Conservation (phyloP, 1,140 invertebrate species). For the Atta texana region DNA sequence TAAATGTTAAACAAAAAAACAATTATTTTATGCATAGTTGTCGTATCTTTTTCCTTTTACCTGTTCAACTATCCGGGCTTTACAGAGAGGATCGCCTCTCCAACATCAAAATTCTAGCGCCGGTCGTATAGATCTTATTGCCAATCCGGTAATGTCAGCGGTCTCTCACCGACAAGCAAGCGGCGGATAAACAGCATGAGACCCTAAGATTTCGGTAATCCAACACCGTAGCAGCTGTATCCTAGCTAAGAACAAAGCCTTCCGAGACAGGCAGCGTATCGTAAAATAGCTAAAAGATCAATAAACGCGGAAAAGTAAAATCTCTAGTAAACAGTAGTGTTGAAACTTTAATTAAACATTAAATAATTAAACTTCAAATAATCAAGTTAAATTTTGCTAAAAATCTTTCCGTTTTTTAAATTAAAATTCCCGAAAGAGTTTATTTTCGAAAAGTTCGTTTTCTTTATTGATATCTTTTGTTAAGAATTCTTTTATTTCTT, state of each 20-base stretch:
- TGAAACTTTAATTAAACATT: conserved; percentile 16
- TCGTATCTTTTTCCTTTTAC: not conserved
- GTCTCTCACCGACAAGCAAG: conserved; percentile 22
- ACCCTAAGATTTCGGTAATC: conserved; percentile 72
- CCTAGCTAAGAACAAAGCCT: conserved; percentile 59
- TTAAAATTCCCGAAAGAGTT: not conserved
- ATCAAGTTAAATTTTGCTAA: not conserved
- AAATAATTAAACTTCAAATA: conserved; percentile 24
- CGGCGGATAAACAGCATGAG: conserved; percentile 55
- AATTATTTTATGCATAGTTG: not conserved
- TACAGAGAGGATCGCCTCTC: not conserved
- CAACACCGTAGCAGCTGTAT: conserved; percentile 75
- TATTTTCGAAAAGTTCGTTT: not conserved
- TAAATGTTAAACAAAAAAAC: conserved; percentile 69
- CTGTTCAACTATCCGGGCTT: not conserved
- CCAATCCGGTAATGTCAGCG: conserved; percentile 32
- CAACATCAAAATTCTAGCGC: conserved; percentile 34
- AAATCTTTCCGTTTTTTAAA: not conserved
- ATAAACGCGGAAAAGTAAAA: conserved; percentile 2
- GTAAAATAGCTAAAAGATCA: conserved; percentile 43
- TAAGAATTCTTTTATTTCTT: not conserved
- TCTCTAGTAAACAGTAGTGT: not conserved
- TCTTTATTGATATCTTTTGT: not conserved
- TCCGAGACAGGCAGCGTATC: not conserved
- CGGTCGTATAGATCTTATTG: conserved; percentile 14